Evolutionary conservation across 2,797 vertebrate genomes (phyloP).

Genomic region (Pangasius krempfi): DNA sequence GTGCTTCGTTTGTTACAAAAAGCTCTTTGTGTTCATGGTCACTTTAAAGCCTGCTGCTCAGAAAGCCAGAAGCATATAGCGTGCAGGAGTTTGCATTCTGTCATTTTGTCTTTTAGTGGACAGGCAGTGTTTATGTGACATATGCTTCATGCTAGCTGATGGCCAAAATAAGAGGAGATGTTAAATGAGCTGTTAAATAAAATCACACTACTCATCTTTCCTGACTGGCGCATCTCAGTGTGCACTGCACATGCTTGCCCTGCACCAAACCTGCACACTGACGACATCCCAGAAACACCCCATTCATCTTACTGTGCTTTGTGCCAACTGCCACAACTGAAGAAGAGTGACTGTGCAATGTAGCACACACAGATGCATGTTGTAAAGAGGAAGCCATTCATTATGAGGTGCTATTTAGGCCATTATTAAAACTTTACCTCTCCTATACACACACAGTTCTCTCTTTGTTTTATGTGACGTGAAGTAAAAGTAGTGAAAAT

Average conservation of each 20-base stretch:
- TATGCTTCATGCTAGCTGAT: constrained; percentile 36
- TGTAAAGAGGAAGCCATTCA: constrained; percentile 1
- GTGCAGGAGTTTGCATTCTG: background rate
- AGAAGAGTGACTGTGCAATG: constrained; percentile 16
- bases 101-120: constrained; percentile 2
- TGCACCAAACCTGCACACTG: constrained; percentile 47
- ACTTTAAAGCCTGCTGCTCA: background rate
- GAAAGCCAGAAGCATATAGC: background rate
- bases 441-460: background rate
- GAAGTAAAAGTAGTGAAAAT: background rate
- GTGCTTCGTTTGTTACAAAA: constrained; percentile 2
- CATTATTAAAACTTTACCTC: constrained; percentile 13
- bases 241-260: constrained; percentile 32
- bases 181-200: constrained; percentile 67
- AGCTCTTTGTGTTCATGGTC: constrained; percentile 16
- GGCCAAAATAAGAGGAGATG: constrained; percentile 51
- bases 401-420: background rate
- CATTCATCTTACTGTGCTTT: constrained; percentile 63
- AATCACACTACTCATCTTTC: constrained; percentile 58
- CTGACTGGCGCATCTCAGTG: constrained; percentile 36
- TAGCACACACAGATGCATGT: constrained; percentile 1
- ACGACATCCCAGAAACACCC: constrained; percentile 54
- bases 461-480: background rate
- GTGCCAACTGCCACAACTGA: constrained; percentile 39
- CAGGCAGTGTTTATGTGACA: constrained; percentile 29